Base-by-base conservation (phyloP, 2,888 invertebrate species). In the Argyresthia albistria region DNA sequence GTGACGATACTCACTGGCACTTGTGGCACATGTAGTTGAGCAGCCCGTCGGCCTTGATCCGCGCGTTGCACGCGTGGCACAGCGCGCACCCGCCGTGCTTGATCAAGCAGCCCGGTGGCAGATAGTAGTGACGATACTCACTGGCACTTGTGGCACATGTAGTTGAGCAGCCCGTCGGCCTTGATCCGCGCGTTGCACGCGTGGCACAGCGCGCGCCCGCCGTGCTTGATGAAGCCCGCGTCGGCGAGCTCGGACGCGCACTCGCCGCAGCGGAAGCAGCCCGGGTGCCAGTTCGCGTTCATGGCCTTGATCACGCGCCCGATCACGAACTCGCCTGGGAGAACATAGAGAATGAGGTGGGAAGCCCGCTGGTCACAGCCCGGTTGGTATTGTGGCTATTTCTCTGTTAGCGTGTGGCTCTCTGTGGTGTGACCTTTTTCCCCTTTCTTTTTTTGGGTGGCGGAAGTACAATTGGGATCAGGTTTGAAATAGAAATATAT, bases 231-330 rank as follows among this genome's bases (percentile, higher is more conserved):
- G 77, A 99, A 99, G 11, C 99, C 99, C 50, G 95, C 92, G 80
- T 99, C 99, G 0, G 99, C 98, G 60, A 99, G 88, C 75, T 97
- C 96, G 56, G 93, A 91, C 61, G 90, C 90, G 78, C 99, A 99
- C 78, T 97, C 91, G 73, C 98, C 96, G 72, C 99, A 99, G 16
- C 95, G 92, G 90, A 99, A 99, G 78, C 99, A 99, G 56, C 93
- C 91, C 1, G 99, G 98, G 87, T 99, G 99, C 99, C 99, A 99
- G 78, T 96, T 98, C 37, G 96, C 92, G 70, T 98, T 97, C 97
- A 99, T 98, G 0, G 99, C 99, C 79, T 99, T 99, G 73, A 99
- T 99, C 47, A 99, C 99, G 54, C 99, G 93, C 0, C 99, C 99
- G 72, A 99, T 97, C 56, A 99, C 97, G 76, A 99, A 99, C 80